Conservation (phyloP, 2,113 vertebrate genomes). For the Poecile atricapillus region DNA sequence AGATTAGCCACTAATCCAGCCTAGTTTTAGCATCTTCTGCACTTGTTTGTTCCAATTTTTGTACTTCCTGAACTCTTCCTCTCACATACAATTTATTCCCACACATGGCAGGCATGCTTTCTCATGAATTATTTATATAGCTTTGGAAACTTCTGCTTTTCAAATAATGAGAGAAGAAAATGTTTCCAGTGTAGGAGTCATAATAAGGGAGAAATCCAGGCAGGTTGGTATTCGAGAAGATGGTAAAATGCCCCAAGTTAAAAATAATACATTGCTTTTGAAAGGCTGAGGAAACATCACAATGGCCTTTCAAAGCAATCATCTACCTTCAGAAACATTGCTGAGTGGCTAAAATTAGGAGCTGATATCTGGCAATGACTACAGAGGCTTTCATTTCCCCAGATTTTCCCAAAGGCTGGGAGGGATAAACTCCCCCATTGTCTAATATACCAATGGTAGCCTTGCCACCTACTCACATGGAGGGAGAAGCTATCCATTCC, state of each 20-base stretch:
- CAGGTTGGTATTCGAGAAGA: conserved; percentile 6
- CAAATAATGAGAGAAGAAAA: conserved; percentile 31
- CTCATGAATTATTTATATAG: conserved; percentile 56
- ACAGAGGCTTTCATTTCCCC: background rate
- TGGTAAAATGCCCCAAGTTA: conserved; percentile 2
- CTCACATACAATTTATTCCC: conserved; percentile 28
- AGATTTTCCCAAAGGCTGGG: background rate
- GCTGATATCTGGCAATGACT: background rate
- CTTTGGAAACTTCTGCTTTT: conserved; percentile 41
- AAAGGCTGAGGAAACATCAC: background rate
- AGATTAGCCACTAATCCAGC: conserved; percentile 21
- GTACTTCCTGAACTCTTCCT: conserved; percentile 11
- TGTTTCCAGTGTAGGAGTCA: conserved; percentile 37
- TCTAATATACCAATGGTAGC: background rate
- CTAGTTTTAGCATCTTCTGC: background rate
- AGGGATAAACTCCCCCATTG: background rate
- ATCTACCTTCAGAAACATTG: background rate
- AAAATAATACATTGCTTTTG: conserved; percentile 24
- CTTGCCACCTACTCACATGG: background rate
- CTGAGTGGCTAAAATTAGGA: conserved; percentile 17
- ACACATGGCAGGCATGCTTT: conserved; percentile 21
- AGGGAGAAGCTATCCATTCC: background rate
- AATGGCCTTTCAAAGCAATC: conserved; percentile 4
- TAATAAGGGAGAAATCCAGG: conserved; percentile 34
- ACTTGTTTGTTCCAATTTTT: conserved; percentile 43